Base-by-base conservation (phyloP, 2,113 vertebrate genomes). In the Burhinus bistriatus region DNA sequence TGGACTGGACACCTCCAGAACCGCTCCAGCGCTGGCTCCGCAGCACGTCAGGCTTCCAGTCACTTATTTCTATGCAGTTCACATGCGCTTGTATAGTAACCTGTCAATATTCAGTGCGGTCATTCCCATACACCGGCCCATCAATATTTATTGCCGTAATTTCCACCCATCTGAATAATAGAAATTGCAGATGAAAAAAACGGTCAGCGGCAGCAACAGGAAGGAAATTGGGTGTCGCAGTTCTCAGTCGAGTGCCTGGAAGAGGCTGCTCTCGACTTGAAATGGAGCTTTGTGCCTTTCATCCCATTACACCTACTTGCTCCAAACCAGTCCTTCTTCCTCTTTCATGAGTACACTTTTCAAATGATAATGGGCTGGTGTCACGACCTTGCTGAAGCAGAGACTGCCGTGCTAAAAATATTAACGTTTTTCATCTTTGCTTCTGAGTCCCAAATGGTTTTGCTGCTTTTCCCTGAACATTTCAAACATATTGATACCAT, bases 341-440 rank as follows among this genome's bases (percentile, higher is more conserved):
- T 62, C 68, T 86, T 96, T 88, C 69, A n/a, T 30, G 84, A 96
- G 77, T 16, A 77, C 77, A 88, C 95, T 95, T 96, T 92, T 85
- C 93, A 96, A 66, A 95, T 89, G 59, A 90, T 93, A 90, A 96
- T 93, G 85, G 71, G 79, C 85, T 95, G 71, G 51, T 90, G 88
- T 83, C 85, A 3, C 3, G 92, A 95, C 95, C 96, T 62, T 42
- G 77, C 83, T 87, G 87, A 71, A 82, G 93, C 94, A 94, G 59
- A 87, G 51, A 11, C 57, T 57, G 88, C n/a, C 2, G 18, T 91
- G 93, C 90, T 77, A 93, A 88, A 96, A 96, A 92, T 94, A 91
- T 83, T 66, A 88, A 96, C 0, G 2, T 40, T 77, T 90, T 77
- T 93, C 90, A 88, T 93, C 90, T 77, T 58, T 23, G 1, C 83